phyloP scores from a whole-genome alignment of 1,140 invertebrate species.

The Brachionus sp. region DNA sequence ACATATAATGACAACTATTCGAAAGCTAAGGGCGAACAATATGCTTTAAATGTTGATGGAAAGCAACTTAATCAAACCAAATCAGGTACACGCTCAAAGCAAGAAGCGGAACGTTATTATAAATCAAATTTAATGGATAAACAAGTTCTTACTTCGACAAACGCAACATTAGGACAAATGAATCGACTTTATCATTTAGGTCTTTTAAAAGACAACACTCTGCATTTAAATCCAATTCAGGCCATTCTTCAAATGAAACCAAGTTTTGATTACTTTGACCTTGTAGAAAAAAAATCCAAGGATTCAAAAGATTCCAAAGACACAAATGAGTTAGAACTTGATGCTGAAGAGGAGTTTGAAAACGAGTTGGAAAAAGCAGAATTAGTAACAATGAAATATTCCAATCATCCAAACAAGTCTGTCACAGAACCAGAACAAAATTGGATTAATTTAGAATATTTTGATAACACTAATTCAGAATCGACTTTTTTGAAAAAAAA shows the following conservation, averaged over 20 bases:
- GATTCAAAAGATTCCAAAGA: neutral
- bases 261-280: constrained; percentile 43
- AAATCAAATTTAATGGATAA: constrained; percentile 36
- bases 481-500: neutral
- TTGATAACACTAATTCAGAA: neutral
- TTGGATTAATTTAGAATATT: constrained; percentile 27
- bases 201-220: neutral
- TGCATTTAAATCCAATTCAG: constrained; percentile 32
- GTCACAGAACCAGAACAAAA: neutral
- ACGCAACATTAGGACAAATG: constrained; percentile 35
- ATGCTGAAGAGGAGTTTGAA: constrained; percentile 13
- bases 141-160: neutral
- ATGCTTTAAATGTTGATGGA: constrained; percentile 37
- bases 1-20: constrained; percentile 39
- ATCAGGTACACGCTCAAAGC: neutral
- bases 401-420: neutral
- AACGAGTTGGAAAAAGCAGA: constrained; percentile 41
- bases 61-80: constrained; percentile 14
- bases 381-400: constrained; percentile 35
- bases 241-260: constrained; percentile 44
- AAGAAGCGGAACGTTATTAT: neutral
- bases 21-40: constrained; percentile 29
- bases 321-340: neutral
- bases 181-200: constrained; percentile 44
- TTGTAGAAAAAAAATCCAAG: constrained; percentile 18